Base-by-base conservation (phyloP, 1,140 invertebrate genomes). In the Drosophila triauraria region DNA sequence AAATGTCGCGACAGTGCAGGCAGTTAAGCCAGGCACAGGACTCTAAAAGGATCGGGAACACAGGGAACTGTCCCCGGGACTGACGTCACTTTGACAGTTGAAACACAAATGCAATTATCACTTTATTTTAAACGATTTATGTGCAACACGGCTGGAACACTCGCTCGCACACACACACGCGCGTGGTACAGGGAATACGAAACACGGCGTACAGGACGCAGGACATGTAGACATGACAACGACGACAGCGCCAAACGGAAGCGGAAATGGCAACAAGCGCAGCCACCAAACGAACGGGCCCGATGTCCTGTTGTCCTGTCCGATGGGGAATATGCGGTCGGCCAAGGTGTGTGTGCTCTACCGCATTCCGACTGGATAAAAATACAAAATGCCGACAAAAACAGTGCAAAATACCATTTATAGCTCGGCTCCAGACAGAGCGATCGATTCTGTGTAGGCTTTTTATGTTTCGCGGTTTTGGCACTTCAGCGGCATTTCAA, bases 121-220 rank as follows among this genome's bases (percentile, higher is more conserved):
- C 85, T 90, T 91, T 90, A 90, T 90, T 90, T 90, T 90, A 90
- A 90, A 90, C 85, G 85, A 90, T 90, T 90, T 90, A 90, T 90
- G 86, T 90, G 85, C 78, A 75, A 78, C 85, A 84, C 62, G 63
- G 75, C 84, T 58, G 67, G 53, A 44, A 64, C 62, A 67, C 43
- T 27, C 50, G 35, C 43, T 35, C 50, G 27, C 25, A 67, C 42
- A 12, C 12, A 54, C 48, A 46, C 47, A 27, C 15, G 12, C 13
- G 8, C 32, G 15, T 17, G 4, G 60, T 15, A 25, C 60, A 38
- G 38, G 23, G 58, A 35, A 70, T 20, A 44, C 25, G 25, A 10
- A 15, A 64, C 54, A 57, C 47, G 42, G 42, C 30, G 62, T 12
- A 27, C 47, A 58, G 63, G 51, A 75, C 67, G 63, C 74, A 71